These are phyloP conservation scores for Troides helena DNA, from an alignment of 2,888 invertebrate species.

Conservation along the genomic window DNA sequence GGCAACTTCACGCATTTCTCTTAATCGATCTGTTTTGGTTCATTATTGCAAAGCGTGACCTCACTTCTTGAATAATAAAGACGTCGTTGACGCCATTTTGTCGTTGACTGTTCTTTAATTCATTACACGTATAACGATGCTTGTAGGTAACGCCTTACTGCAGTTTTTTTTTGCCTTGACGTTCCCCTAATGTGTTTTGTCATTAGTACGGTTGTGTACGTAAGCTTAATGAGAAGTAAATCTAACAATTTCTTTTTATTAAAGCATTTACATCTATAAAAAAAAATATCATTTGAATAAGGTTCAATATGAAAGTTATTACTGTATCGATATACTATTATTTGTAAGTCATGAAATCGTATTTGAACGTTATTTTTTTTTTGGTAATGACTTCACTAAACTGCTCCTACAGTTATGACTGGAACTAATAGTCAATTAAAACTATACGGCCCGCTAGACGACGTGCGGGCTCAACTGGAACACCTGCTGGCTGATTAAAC, in stretches of 20 bases:
- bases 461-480: constrained; percentile 9
- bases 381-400: background rate
- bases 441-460: constrained; percentile 1
- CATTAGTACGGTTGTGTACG: constrained; percentile 28
- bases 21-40: constrained; percentile 36
- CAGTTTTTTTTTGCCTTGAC: constrained; percentile 28
- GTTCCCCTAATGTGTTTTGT: constrained; percentile 26
- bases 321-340: too few relatives aligned
- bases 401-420: background rate
- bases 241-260: constrained; percentile 10
- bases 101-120: constrained; percentile 30
- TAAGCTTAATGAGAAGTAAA: constrained; percentile 29
- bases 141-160: constrained; percentile 23
- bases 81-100: constrained; percentile 27
- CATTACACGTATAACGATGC: constrained; percentile 25
- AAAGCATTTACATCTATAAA: background rate
- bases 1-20: constrained; percentile 14
- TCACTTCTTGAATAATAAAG: constrained; percentile 29
- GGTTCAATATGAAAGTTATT: too few relatives aligned
- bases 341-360: too few relatives aligned
- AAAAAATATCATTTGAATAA: too few relatives aligned
- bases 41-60: constrained; percentile 34
- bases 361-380: too few relatives aligned
- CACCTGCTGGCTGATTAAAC: constrained; percentile 8
- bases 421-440: constrained; percentile 12